These are phyloP conservation scores for Odontothrips loti DNA, from an alignment of 2,888 invertebrate species.

Conservation along the genomic window DNA sequence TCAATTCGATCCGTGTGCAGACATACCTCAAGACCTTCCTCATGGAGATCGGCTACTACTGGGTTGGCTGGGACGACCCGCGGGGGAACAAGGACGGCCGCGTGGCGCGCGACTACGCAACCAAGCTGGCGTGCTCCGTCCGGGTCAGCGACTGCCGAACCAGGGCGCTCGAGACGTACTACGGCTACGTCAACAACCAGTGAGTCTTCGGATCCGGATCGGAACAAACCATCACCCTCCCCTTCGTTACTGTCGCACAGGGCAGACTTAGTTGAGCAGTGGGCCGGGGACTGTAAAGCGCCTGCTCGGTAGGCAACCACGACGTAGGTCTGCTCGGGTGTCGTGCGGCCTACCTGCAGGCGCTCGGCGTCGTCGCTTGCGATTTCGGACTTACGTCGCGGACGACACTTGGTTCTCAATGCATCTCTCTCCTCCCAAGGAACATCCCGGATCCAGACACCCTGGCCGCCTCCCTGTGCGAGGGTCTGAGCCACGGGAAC, in stretches of 20 bases:
- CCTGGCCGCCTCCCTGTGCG: conserved; percentile 1
- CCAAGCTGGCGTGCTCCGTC: neutral
- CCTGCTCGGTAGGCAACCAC: too few relatives aligned
- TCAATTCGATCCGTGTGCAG: neutral
- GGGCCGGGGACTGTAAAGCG: too few relatives aligned
- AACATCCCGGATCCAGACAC: neutral
- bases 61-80: neutral
- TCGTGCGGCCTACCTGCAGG: too few relatives aligned
- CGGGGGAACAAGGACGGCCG: neutral
- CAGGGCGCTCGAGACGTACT: neutral
- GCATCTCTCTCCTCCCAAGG: too few relatives aligned
- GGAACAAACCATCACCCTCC: too few relatives aligned
- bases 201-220: too few relatives aligned
- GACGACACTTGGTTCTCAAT: too few relatives aligned
- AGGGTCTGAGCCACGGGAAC: neutral
- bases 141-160: neutral
- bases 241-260: too few relatives aligned
- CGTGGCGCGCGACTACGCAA: neutral
- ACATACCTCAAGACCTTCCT: neutral
- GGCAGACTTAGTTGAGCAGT: too few relatives aligned
- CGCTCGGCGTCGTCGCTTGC: too few relatives aligned
- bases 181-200: neutral
- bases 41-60: neutral
- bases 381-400: too few relatives aligned
- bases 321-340: too few relatives aligned